Base-by-base conservation (phyloP, 2,113 vertebrate genomes). In the Odocoileus hemionus region DNA sequence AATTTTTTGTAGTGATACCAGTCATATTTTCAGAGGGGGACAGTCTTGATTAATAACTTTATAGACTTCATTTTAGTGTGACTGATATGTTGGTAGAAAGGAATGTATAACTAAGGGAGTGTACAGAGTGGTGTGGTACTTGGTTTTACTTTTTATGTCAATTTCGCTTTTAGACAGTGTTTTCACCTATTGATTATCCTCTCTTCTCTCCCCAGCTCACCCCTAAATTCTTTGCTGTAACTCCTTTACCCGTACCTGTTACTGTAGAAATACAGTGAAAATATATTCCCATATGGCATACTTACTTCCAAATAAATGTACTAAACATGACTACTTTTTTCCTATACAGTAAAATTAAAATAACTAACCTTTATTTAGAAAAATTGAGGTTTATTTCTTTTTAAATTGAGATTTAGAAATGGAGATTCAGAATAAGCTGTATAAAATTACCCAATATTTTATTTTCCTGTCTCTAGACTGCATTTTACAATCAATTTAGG, bases 1-100 rank as follows among this genome's bases (percentile, higher is more conserved):
- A 96, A 93, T 86, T 97, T 97, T 97, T 97, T 98, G 96, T 96
- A 91, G 55, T 96, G 88, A 97, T 98, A 94, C 36, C 80, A 93
- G 28, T 90, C 25, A 14, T 96, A n/a, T 94, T 97, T 95, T 94
- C 57, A 96, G 80, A 92, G 58, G 60, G 54, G 39, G 60, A 74
- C 78, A 43, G 61, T 28, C 6, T 85, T 78, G 26, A 43, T 79
- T 89, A 52, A 94, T n/a, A n/a, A 60, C 39, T 84, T 86, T 78
- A 58, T 86, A 61, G 43, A 95, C 78, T 91, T 55, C 70, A 9
- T 78, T 92, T 92, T 11, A 97, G 0, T 96, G 8, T 98, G 64
- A 95, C 13, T 92, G 84, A 52, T 39, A 67, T n/a, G 58, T 96
- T 86, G 70, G 39, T 74, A 57, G 25, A 95, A 94, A 78, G 23